phyloP scores from a whole-genome alignment of 2,888 invertebrate species.

The Crossocerus cetratus region DNA sequence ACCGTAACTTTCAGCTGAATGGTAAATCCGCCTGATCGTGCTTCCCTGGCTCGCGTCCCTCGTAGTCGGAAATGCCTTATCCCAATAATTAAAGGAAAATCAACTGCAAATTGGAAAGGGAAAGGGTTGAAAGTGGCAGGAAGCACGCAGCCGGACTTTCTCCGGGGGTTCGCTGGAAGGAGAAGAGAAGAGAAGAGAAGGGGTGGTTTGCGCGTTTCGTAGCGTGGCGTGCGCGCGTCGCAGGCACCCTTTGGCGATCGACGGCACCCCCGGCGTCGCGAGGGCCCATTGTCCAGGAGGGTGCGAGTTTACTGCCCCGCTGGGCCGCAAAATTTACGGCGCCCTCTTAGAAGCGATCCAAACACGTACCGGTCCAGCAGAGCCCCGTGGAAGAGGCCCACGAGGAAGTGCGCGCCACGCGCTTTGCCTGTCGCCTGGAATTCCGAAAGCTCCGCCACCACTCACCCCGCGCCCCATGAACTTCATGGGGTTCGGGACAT shows the following conservation, averaged over 20 bases:
- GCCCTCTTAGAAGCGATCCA: constrained; percentile 62
- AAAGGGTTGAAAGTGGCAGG: background rate
- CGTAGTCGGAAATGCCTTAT: too few species aligned
- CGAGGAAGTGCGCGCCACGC: constrained; percentile 48
- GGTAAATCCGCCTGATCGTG: too few species aligned
- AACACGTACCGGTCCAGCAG: constrained; percentile 60
- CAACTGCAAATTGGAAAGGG: background rate
- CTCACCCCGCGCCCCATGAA: background rate
- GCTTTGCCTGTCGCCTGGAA: constrained; percentile 34
- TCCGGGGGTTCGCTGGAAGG: too few species aligned
- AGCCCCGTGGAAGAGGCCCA: background rate
- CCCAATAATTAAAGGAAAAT: too few species aligned
- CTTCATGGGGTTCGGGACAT: background rate
- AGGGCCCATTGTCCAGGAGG: constrained; percentile 43
- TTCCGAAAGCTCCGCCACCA: constrained; percentile 11
- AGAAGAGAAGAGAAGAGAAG: background rate
- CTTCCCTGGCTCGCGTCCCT: too few species aligned
- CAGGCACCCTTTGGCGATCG: constrained; percentile 35
- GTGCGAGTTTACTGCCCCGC: constrained; percentile 61
- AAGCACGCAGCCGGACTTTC: background rate
- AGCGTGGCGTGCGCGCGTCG: constrained; percentile 30
- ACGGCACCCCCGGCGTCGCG: constrained; percentile 27
- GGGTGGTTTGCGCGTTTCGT: constrained; percentile 3
- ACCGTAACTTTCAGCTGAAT: too few species aligned
- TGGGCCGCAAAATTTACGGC: constrained; percentile 68